Evolutionary conservation across 2,888 invertebrate genomes (phyloP).

Genomic region (Rhagium mordax): DNA sequence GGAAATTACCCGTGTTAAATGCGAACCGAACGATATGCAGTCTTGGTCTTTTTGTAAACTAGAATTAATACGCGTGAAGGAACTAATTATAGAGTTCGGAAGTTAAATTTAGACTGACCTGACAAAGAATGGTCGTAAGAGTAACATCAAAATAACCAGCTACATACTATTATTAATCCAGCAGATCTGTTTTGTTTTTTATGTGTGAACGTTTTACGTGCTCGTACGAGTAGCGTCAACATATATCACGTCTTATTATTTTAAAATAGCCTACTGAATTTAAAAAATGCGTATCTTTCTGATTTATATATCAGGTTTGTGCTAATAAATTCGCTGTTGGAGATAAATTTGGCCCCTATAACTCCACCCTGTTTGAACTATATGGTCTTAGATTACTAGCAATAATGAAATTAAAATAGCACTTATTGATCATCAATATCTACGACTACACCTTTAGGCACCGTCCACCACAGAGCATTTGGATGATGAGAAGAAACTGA

Average conservation of each 20-base stretch:
- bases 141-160: slow-evolving; percentile 5
- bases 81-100: slow-evolving; percentile 20
- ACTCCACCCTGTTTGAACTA: too few species aligned
- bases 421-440: too few species aligned
- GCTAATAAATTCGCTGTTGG: too few species aligned
- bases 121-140: slow-evolving; percentile 11
- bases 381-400: too few species aligned
- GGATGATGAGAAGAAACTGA: too few species aligned
- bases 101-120: slow-evolving; percentile 13
- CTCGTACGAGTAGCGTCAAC: neutral
- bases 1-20: slow-evolving; percentile 15
- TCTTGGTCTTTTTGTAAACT: slow-evolving; percentile 24
- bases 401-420: too few species aligned
- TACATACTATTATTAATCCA: slow-evolving; percentile 2
- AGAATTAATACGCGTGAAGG: slow-evolving; percentile 5
- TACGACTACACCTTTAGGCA: too few species aligned
- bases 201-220: neutral
- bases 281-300: neutral
- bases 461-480: too few species aligned
- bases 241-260: neutral
- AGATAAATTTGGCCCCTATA: too few species aligned
- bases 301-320: too few species aligned
- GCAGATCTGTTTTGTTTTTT: neutral
- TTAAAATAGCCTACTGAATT: neutral
- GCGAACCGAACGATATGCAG: slow-evolving; percentile 4